Conservation (phyloP, 2,888 invertebrate species). For the Harpalus rubripes region DNA sequence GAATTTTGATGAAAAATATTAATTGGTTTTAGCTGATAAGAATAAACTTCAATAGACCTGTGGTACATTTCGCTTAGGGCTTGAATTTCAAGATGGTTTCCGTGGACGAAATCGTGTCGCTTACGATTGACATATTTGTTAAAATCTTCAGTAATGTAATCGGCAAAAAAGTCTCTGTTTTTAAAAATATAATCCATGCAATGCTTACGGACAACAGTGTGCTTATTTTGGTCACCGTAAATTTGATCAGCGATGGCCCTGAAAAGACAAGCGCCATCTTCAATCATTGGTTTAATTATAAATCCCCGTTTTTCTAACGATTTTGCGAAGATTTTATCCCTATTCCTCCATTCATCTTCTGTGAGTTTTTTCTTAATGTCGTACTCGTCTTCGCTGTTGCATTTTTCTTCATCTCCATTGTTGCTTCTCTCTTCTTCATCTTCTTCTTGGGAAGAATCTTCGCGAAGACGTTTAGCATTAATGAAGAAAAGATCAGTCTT, state of each 20-base stretch:
- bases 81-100: slow-evolving; percentile 94
- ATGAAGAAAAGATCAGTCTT: not conserved
- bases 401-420: slow-evolving; percentile 75
- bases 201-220: slow-evolving; percentile 87
- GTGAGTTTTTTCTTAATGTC: slow-evolving; percentile 73
- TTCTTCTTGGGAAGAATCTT: not conserved
- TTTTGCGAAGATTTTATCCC: slow-evolving; percentile 4
- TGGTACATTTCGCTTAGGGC: slow-evolving; percentile 94
- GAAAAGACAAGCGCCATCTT: slow-evolving; percentile 94
- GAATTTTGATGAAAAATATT: slow-evolving; percentile 85
- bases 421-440: slow-evolving; percentile 69
- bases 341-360: slow-evolving; percentile 75
- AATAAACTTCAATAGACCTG: slow-evolving; percentile 91
- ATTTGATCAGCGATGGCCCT: slow-evolving; percentile 93
- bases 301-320: slow-evolving; percentile 74
- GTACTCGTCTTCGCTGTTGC: slow-evolving; percentile 77
- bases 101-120: slow-evolving; percentile 88
- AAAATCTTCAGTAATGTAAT: slow-evolving; percentile 94
- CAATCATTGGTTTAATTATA: slow-evolving; percentile 89
- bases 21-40: slow-evolving; percentile 89
- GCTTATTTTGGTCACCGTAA: slow-evolving; percentile 94
- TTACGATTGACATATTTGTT: slow-evolving; percentile 90
- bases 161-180: slow-evolving; percentile 91
- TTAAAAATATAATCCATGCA: slow-evolving; percentile 95
- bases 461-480: not conserved